phyloP scores from a whole-genome alignment of 2,888 invertebrate species.

The Julus scandinavius region DNA sequence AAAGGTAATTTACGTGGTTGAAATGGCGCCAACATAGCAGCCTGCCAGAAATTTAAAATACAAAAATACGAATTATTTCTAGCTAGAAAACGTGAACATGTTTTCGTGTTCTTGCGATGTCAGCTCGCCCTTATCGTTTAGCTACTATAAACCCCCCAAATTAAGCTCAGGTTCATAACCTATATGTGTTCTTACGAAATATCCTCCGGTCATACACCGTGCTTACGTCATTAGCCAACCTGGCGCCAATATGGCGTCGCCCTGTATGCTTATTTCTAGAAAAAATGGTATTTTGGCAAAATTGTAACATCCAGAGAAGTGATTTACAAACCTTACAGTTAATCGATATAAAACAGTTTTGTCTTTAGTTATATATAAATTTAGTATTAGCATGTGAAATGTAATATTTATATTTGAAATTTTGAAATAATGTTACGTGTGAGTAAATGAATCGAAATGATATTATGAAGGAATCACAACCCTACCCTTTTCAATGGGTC shows the following conservation, averaged over 20 bases:
- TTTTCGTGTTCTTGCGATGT: neutral
- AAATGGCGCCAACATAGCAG: neutral
- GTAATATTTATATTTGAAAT: too few relatives aligned
- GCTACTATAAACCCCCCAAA: neutral
- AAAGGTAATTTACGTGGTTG: slow-evolving; percentile 28
- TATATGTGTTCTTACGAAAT: neutral
- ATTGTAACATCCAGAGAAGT: too few relatives aligned
- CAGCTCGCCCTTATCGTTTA: slow-evolving; percentile 5
- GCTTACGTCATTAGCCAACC: neutral
- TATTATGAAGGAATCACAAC: too few relatives aligned
- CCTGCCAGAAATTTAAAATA: slow-evolving; percentile 17
- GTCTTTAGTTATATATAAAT: too few relatives aligned
- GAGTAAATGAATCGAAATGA: too few relatives aligned
- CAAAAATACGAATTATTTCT: neutral
- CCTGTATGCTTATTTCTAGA: too few relatives aligned
- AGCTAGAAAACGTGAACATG: neutral
- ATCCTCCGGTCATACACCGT: neutral
- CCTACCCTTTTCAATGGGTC: too few relatives aligned
- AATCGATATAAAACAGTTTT: too few relatives aligned
- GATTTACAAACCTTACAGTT: too few relatives aligned
- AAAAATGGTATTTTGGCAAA: too few relatives aligned
- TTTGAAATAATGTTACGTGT: too few relatives aligned
- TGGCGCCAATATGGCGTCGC: neutral
- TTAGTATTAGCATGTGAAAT: too few relatives aligned
- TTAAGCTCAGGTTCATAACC: slow-evolving; percentile 27